Evolutionary conservation across 2,888 invertebrate species (phyloP).

Genomic region (Drosophila fulvimacula): DNA sequence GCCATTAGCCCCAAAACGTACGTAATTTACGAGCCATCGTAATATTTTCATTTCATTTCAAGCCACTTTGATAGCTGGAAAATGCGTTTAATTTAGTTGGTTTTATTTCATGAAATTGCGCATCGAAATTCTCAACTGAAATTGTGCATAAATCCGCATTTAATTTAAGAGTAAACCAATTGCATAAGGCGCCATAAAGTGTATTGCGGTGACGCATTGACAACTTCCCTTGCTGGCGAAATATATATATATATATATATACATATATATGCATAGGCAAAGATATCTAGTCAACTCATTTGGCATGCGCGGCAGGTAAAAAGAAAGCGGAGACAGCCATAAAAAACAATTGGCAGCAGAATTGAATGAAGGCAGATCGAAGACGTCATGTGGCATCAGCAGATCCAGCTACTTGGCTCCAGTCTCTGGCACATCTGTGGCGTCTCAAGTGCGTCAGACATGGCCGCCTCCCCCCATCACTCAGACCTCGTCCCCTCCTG

Average conservation of each 20-base stretch:
- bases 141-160: constrained; percentile 15
- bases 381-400: constrained; percentile 21
- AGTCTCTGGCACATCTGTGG: constrained; percentile 28
- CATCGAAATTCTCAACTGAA: constrained; percentile 16
- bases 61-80: constrained; percentile 18
- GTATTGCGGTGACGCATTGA: constrained; percentile 44
- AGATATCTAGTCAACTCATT: constrained; percentile 19
- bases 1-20: neutral
- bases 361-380: constrained; percentile 18
- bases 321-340: constrained; percentile 35
- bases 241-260: neutral
- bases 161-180: constrained; percentile 4
- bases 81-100: constrained; percentile 7
- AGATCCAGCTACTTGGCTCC: constrained; percentile 6
- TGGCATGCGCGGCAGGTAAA: constrained; percentile 51
- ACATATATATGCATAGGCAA: neutral
- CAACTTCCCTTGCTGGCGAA: constrained; percentile 37
- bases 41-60: constrained; percentile 18
- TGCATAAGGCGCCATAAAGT: constrained; percentile 23
- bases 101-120: constrained; percentile 26
- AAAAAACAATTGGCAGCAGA: constrained; percentile 16
- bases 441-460: constrained; percentile 52
- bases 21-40: constrained; percentile 8
- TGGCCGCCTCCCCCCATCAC: constrained; percentile 12
- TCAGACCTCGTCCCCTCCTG: no score